Evolutionary conservation across 2,113 vertebrate genomes (phyloP).

Genomic region (Festucalex cinctus): DNA sequence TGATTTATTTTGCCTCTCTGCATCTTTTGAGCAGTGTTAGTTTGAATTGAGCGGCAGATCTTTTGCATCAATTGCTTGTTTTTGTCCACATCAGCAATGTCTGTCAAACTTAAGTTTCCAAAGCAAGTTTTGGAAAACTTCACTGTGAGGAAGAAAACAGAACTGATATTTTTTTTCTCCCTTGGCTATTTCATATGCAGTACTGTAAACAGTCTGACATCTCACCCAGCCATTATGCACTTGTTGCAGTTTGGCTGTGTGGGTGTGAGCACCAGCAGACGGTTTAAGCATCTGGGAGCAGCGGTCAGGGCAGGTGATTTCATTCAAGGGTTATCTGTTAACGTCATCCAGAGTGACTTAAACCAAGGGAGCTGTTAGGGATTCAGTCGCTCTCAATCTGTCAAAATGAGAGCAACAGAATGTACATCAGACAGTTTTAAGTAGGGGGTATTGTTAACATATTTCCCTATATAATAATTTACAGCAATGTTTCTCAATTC

Average conservation of each 20-base stretch:
- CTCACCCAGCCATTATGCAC: constrained; percentile 42
- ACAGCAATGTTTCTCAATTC: no score
- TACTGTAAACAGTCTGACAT: constrained; percentile 25
- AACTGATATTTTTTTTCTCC: constrained; percentile 10
- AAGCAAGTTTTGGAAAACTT: background rate
- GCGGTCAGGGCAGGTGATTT: constrained; percentile 48
- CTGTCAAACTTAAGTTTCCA: background rate
- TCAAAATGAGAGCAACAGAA: background rate
- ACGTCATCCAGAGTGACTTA: constrained; percentile 34
- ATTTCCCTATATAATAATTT: background rate
- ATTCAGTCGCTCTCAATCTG: constrained; percentile 5
- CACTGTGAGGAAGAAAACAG: background rate
- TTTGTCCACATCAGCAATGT: background rate
- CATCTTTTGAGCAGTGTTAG: background rate
- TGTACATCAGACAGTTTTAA: background rate
- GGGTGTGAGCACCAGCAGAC: constrained; percentile 52
- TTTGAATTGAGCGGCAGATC: background rate
- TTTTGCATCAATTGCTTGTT: background rate
- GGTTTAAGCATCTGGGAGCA: constrained; percentile 49
- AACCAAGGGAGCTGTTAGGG: constrained; percentile 17
- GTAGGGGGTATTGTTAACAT: background rate
- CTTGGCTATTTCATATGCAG: constrained; percentile 10
- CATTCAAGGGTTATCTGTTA: constrained; percentile 45
- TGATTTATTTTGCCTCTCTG: no score
- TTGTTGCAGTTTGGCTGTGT: constrained; percentile 36